Base-by-base conservation (phyloP, 2,797 vertebrate genomes). In the Clarias pachynema region DNA sequence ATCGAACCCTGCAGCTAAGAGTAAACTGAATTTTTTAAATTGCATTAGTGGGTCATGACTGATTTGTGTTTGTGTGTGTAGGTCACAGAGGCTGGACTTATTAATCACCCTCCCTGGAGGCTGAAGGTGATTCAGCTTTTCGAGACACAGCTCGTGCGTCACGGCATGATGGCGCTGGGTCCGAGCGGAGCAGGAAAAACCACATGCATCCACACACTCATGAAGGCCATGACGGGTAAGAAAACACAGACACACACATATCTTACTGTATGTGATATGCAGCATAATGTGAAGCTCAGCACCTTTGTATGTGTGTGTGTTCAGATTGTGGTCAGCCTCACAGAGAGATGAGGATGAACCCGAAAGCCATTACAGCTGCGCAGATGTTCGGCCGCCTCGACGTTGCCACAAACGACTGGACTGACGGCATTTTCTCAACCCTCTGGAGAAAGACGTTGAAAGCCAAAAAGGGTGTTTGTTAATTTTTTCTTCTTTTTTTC, bases 261-360 rank as follows among this genome's bases (percentile, higher is more conserved):
- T 53, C 72, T 44, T 2, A 34, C 31, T 1, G 31, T 34, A 72
- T 29, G 34, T 53, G 24, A 57, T 12, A 31, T 15, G 24, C 53
- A 57, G n/a, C 20, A 31, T 22, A 14, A 31, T 8, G 9, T 75
- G 5, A 22, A 79, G 31, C 20, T 10, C 59, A 62, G 31, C 34
- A 79, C 14, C 15, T 37, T 40, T 63, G 14, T 70, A 34, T 81
- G 53, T 85, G 60, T 87, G 44, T 60, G 3, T 89, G 72, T 86
- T 0, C 53, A 99, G 98, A 97, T 44, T 98, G 97, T 90, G 97
- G 98, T 79, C 92, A 96, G 75, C 96, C 96, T 66, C 98, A 99
- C 91, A 96, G 96, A 91, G 98, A 99, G 94, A 97, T 99, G 97
- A 96, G 98, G 82, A 99, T 99, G 98, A 99, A 99, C 91, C 98